A percentile compares a stretch with the other conserved stretches of the same genome.
phyloP scores from a whole-genome alignment of 2,888 invertebrate genomes.

The Idaea straminata region DNA sequence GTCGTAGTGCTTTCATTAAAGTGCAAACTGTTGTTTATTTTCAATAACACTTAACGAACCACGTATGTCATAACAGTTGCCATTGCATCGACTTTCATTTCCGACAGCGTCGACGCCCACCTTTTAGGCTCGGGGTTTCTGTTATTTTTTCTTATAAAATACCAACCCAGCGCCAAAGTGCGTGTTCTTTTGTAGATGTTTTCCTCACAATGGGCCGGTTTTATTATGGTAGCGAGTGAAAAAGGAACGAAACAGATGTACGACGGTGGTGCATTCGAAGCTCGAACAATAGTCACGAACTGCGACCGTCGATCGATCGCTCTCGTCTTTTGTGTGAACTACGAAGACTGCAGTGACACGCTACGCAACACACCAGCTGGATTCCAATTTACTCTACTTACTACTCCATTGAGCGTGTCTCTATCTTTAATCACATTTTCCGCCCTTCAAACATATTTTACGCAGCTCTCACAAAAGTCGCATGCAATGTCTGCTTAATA shows the following conservation, averaged over 20 bases:
- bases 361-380: conserved; percentile 40
- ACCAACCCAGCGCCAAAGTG: conserved; percentile 56
- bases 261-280: conserved; percentile 64
- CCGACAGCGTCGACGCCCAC: conserved; percentile 71
- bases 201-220: conserved; percentile 71
- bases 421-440: conserved; percentile 15
- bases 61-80: conserved; percentile 77
- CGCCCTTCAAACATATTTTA: conserved; percentile 3
- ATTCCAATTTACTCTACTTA: conserved; percentile 44
- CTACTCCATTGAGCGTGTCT: conserved; percentile 9
- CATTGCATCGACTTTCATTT: conserved; percentile 74
- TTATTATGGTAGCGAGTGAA: conserved; percentile 72
- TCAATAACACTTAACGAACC: conserved; percentile 66
- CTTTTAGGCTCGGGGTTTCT: conserved; percentile 61
- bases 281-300: conserved; percentile 73
- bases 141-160: conserved; percentile 74
- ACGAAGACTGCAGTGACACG: conserved; percentile 43
- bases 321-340: conserved; percentile 61
- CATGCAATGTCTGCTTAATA: neutral
- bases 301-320: conserved; percentile 60
- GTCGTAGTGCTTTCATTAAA: conserved; percentile 43
- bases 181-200: conserved; percentile 75
- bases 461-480: neutral
- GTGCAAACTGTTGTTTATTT: conserved; percentile 59
- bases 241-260: conserved; percentile 78